These are phyloP conservation scores for Silurus asotus DNA, from an alignment of 2,113 vertebrate genomes.

Conservation along the genomic window DNA sequence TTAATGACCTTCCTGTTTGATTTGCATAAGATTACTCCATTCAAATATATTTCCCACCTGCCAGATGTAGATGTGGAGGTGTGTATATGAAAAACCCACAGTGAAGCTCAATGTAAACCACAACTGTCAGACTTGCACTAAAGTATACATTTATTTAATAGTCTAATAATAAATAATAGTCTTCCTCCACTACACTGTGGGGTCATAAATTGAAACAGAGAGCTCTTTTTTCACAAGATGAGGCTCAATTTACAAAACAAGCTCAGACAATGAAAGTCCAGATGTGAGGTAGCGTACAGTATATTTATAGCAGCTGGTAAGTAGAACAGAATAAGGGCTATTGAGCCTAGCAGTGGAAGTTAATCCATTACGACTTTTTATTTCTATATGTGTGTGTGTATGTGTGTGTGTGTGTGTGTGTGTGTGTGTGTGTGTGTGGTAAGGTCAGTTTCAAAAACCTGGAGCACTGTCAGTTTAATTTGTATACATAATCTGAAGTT, in stretches of 20 bases:
- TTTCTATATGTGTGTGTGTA: not conserved
- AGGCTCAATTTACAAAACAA: constrained; percentile 25
- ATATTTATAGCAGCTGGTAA: not conserved
- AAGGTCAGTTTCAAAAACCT: not conserved
- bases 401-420: no score
- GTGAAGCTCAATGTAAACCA: constrained; percentile 14
- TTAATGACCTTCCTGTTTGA: not conserved
- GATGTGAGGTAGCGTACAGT: not conserved
- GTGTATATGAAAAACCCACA: constrained; percentile 56
- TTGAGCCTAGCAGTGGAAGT: not conserved
- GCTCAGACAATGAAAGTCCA: constrained; percentile 25
- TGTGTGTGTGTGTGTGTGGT: no score
- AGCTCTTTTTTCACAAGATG: not conserved
- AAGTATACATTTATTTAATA: not conserved
- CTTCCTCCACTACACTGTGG: not conserved
- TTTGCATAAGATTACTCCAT: not conserved
- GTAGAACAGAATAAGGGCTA: not conserved
- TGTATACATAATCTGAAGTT: not conserved
- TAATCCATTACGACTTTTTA: constrained; percentile 11
- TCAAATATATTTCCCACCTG: not conserved
- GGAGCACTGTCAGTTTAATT: not conserved
- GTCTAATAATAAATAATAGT: not conserved
- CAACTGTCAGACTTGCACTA: not conserved
- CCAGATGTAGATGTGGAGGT: not conserved
- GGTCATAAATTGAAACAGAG: not conserved